Conservation (phyloP, 2,797 vertebrate species). For the Caiman crocodilus region DNA sequence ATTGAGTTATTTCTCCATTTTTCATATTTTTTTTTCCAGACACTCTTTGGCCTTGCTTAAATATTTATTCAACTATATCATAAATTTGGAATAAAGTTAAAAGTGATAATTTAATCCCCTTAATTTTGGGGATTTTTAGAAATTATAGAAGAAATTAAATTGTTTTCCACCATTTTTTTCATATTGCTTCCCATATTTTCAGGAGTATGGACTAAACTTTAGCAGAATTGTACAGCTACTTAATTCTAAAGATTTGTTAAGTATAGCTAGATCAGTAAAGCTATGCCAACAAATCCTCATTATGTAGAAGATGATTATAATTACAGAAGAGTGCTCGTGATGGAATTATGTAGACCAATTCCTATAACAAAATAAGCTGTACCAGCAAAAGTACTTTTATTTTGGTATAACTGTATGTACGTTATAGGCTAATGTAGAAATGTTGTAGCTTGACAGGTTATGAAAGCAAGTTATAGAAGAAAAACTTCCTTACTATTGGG, state of each 20-base stretch:
- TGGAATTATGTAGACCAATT: neutral
- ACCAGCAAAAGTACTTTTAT: accelerated
- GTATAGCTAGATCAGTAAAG: neutral
- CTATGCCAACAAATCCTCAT: neutral
- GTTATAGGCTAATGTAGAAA: neutral
- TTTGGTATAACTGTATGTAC: neutral
- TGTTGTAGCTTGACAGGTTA: neutral
- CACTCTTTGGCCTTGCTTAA: neutral
- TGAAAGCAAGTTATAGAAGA: neutral
- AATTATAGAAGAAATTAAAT: neutral
- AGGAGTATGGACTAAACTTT: neutral
- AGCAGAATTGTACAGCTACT: neutral
- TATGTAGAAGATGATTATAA: neutral
- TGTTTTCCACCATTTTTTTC: neutral
- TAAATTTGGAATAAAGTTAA: neutral
- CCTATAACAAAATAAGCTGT: accelerated
- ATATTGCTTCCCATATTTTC: neutral
- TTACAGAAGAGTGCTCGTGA: neutral
- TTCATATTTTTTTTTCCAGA: neutral
- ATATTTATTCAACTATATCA: neutral
- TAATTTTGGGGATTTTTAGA: neutral
- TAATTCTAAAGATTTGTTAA: too few relatives aligned
- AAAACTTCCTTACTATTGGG: neutral
- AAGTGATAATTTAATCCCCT: neutral
- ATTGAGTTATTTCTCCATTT: neutral